Percentiles rank a stretch among this genome's conserved stretches.
phyloP scores from a whole-genome alignment of 2,888 invertebrate species.

The Rotaria magnacalcarata region DNA sequence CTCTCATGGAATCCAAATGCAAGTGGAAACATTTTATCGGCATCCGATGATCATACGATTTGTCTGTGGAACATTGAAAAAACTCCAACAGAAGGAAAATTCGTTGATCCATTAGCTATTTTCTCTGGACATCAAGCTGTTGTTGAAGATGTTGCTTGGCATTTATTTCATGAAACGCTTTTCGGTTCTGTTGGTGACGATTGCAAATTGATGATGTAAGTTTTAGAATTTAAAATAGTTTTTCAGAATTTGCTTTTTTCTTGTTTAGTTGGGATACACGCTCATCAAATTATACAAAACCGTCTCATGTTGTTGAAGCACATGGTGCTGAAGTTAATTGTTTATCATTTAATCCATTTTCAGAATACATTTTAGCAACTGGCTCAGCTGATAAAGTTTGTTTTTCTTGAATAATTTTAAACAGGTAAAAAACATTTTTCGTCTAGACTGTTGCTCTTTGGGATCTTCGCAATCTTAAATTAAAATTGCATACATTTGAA shows the following conservation, averaged over 20 bases:
- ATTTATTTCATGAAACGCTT: slow-evolving; percentile 88
- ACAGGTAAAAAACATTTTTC: not conserved
- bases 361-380: slow-evolving; percentile 95
- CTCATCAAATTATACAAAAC: slow-evolving; percentile 89
- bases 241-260: not conserved
- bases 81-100: slow-evolving; percentile 73
- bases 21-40: slow-evolving; percentile 88
- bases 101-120: slow-evolving; percentile 93
- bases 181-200: slow-evolving; percentile 99
- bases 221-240: not conserved
- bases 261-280: slow-evolving; percentile 79
- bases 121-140: slow-evolving; percentile 97
- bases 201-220: slow-evolving; percentile 80
- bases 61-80: slow-evolving; percentile 99
- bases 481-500: slow-evolving; percentile 97
- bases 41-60: slow-evolving; percentile 95
- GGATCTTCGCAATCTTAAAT: slow-evolving; percentile 91
- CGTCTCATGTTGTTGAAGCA: slow-evolving; percentile 95
- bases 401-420: no score
- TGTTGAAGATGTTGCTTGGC: slow-evolving; percentile 96
- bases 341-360: slow-evolving; percentile 96
- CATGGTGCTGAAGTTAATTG: slow-evolving; percentile 99
- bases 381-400: slow-evolving; percentile 84
- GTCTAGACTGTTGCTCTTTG: slow-evolving; percentile 77
- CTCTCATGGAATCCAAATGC: slow-evolving; percentile 98